Evolutionary conservation across 2,113 vertebrate genomes (phyloP).

Genomic region (Apodemus sylvaticus): DNA sequence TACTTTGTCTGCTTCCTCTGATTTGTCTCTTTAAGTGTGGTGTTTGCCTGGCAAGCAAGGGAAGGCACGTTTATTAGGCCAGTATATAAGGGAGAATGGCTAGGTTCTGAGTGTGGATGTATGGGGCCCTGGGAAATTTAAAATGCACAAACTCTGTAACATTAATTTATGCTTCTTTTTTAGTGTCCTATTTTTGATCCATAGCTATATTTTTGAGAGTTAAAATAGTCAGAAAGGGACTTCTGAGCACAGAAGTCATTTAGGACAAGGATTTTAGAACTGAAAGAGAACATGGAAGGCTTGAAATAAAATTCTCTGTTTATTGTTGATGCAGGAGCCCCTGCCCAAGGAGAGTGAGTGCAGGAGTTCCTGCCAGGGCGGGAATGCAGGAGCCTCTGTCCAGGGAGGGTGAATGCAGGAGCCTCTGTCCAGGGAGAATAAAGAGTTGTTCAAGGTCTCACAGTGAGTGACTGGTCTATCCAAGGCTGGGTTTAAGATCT

Average conservation of each 20-base stretch:
- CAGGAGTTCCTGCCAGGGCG: neutral
- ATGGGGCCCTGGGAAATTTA: neutral
- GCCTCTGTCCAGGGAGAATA: neutral
- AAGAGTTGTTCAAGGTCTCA: neutral
- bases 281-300: conserved; percentile 11
- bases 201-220: conserved; percentile 33
- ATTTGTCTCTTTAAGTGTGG: neutral
- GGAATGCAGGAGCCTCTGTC: neutral
- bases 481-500: neutral
- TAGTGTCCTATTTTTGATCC: conserved; percentile 10
- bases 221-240: conserved; percentile 46
- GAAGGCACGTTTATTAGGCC: neutral
- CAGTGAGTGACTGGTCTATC: neutral
- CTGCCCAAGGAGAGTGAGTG: neutral
- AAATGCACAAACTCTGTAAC: neutral
- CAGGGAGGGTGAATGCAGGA: neutral
- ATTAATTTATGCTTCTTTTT: neutral
- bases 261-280: conserved; percentile 40
- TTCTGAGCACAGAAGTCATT: neutral
- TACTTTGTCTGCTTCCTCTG: neutral
- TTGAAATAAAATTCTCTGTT: conserved; percentile 32
- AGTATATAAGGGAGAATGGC: neutral
- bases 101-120: neutral
- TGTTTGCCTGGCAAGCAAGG: neutral
- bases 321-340: neutral